Evolutionary conservation across 2,888 invertebrate species (phyloP).

Genomic region (Machimus rusticus): DNA sequence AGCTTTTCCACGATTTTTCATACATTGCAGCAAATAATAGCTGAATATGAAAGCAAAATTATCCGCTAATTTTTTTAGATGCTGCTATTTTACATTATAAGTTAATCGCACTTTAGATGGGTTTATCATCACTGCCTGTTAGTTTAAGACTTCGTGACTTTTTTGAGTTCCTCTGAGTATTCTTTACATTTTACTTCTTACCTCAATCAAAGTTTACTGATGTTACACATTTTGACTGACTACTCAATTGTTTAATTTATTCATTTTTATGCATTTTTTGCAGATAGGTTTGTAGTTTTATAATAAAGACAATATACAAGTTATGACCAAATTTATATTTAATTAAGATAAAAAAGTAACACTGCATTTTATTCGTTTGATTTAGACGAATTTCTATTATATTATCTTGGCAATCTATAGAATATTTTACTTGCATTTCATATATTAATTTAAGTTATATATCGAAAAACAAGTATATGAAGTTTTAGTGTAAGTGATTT

Average conservation of each 20-base stretch:
- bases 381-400: not conserved
- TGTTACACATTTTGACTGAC: slow-evolving; percentile 6
- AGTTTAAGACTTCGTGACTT: not conserved
- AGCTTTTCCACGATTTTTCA: slow-evolving; percentile 84
- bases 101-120: not conserved
- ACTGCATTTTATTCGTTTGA: not conserved
- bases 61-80: slow-evolving; percentile 49
- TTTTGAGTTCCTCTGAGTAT: slow-evolving; percentile 13
- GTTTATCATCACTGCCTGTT: slow-evolving; percentile 31
- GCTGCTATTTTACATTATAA: not conserved
- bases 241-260: slow-evolving; percentile 17
- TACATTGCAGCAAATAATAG: slow-evolving; percentile 74
- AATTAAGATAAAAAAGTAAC: not conserved
- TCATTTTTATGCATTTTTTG: not conserved
- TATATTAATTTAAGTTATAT: not conserved
- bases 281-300: not conserved
- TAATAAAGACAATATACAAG: not conserved
- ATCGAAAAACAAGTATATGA: not conserved
- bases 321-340: slow-evolving; percentile 9
- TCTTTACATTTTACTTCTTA: slow-evolving; percentile 11
- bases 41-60: slow-evolving; percentile 60
- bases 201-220: slow-evolving; percentile 26
- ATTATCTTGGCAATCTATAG: not conserved
- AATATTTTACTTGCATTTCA: not conserved
- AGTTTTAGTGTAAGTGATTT: not conserved